Conservation (phyloP, 2,888 invertebrate species). For the Eledone cirrhosa region DNA sequence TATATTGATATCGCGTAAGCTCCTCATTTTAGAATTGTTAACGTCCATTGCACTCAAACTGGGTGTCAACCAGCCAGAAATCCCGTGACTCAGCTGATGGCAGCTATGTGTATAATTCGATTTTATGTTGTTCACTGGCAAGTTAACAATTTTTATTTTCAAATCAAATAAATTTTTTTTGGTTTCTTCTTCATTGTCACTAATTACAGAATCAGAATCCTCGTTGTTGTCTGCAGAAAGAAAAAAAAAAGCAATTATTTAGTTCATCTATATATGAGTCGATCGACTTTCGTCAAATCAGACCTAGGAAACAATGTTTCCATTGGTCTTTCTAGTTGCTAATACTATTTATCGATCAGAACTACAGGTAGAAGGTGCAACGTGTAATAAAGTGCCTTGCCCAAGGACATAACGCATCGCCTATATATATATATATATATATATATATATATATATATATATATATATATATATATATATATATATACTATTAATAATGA, state of each 20-base stretch:
- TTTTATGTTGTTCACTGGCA: background rate
- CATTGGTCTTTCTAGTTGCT: no score
- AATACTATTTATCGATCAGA: no score
- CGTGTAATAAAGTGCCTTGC: background rate
- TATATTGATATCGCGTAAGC: background rate
- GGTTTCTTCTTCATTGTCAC: background rate
- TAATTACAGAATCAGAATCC: background rate
- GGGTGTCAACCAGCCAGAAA: background rate
- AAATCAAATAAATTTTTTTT: background rate
- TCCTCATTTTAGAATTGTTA: background rate
- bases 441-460: no score
- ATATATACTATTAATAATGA: no score
- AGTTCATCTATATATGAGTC: no score
- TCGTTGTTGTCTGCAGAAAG: background rate
- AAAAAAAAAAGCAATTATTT: background rate
- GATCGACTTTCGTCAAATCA: no score
- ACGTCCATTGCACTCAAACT: slow-evolving; percentile 2
- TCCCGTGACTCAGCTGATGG: background rate
- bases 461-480: no score
- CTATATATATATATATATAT: no score
- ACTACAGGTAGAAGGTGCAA: no score
- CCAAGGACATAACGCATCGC: background rate
- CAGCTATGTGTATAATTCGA: background rate
- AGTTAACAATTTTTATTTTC: background rate
- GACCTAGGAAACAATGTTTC: no score